Conservation (phyloP, 2,888 invertebrate species). For the Andrena praecox region DNA sequence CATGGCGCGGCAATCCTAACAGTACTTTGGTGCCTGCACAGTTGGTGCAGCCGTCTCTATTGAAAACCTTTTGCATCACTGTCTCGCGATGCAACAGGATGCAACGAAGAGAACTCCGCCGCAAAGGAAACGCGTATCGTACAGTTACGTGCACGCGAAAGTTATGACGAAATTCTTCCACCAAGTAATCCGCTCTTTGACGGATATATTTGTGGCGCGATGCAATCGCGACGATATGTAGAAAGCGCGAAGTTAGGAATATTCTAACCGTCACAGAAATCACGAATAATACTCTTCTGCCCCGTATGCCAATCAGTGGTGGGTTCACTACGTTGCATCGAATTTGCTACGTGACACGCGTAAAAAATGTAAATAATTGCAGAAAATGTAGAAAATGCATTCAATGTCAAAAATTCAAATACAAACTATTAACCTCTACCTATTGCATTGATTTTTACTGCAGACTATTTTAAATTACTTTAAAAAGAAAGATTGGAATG, state of each 20-base stretch:
- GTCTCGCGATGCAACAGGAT: slow-evolving; percentile 63
- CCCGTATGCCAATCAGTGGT: too few relatives aligned
- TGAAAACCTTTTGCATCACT: slow-evolving; percentile 60
- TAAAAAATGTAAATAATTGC: too few relatives aligned
- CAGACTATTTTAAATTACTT: too few relatives aligned
- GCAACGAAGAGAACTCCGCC: slow-evolving; percentile 30
- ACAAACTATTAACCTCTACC: too few relatives aligned
- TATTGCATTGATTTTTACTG: too few relatives aligned
- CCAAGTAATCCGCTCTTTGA: slow-evolving; percentile 1
- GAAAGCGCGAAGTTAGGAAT: background rate
- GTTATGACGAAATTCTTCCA: slow-evolving; percentile 24
- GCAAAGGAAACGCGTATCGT: slow-evolving; percentile 20
- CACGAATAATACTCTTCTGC: background rate
- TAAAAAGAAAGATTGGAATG: too few relatives aligned
- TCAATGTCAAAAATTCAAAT: too few relatives aligned
- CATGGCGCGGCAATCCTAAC: slow-evolving; percentile 68
- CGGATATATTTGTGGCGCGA: background rate
- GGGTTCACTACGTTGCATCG: too few relatives aligned
- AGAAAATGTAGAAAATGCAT: too few relatives aligned
- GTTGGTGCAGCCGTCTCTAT: slow-evolving; percentile 57
- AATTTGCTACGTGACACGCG: too few relatives aligned
- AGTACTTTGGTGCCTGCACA: slow-evolving; percentile 67
- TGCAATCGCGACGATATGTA: background rate
- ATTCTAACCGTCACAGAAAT: background rate
- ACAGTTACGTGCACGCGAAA: slow-evolving; percentile 36